Percentiles rank a stretch among this genome's conserved stretches.
phyloP scores from a whole-genome alignment of 2,113 vertebrate species.

The Ciconia maguari region DNA sequence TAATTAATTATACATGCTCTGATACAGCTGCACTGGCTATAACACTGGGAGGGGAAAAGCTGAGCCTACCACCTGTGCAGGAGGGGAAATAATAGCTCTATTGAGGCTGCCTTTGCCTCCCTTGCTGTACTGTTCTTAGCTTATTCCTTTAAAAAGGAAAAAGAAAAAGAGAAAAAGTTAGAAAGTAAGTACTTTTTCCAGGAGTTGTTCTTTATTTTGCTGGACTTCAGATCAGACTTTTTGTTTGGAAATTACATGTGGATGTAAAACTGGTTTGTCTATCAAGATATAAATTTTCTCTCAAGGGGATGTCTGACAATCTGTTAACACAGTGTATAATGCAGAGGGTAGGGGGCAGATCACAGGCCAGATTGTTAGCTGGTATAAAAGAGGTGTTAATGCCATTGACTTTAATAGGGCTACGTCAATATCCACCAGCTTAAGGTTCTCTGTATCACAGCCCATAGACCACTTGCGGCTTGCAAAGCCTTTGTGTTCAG shows the following conservation, averaged over 20 bases:
- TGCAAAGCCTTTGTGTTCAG: slow-evolving; percentile 33
- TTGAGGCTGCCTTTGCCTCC: neutral
- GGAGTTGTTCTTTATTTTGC: neutral
- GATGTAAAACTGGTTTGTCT: neutral
- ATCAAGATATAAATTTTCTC: slow-evolving; percentile 3
- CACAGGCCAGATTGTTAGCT: slow-evolving; percentile 56
- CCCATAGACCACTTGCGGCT: slow-evolving; percentile 4
- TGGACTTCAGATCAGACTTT: neutral
- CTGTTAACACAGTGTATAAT: slow-evolving; percentile 46
- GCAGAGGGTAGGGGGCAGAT: slow-evolving; percentile 55
- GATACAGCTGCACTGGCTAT: slow-evolving; percentile 28
- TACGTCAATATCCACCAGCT: slow-evolving; percentile 54
- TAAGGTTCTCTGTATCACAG: slow-evolving; percentile 36
- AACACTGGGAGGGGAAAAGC: neutral
- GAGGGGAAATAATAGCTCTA: slow-evolving; percentile 29
- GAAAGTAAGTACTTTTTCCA: neutral
- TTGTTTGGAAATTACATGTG: neutral
- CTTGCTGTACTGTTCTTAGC: neutral
- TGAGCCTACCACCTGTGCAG: slow-evolving; percentile 57
- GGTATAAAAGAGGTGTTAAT: slow-evolving; percentile 58
- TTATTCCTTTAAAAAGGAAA: neutral
- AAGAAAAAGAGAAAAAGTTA: neutral
- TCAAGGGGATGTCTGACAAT: slow-evolving; percentile 38
- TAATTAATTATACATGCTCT: slow-evolving; percentile 58
- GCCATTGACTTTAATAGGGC: slow-evolving; percentile 55